Evolutionary conservation across 53 echinoderm and acorn worm genomes (phyloP), one percentile per base, ranked within the genome.

Genomic region (Henricia sp.): DNA sequence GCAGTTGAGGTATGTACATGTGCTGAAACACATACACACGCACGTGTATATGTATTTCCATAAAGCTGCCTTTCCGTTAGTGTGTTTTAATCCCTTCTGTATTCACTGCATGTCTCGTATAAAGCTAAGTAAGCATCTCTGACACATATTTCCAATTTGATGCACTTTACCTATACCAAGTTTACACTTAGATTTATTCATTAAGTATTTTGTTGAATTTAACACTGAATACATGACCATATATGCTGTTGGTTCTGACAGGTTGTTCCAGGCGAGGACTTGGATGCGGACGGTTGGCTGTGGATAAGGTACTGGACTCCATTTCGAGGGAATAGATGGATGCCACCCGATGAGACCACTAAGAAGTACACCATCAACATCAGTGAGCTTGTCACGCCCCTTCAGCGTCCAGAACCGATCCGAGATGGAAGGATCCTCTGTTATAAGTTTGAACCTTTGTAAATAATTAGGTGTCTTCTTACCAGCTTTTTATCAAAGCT

Each of bases 371-470:
- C 74, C 53, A 74, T 74, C 20, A 17, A 54, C 55, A 23, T 74
- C 74, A 54, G 34, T 54, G 55, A 74, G n/a, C 74, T 74, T 37
- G 74, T 74, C 17, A 25, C 74, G 20, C 53, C 34, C 37, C 74
- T 74, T 1, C 23, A 26, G 33, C 42, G n/a, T 37, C 74, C 74
- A 55, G 34, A 37, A n/a, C 74, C 54, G 25, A n/a, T 74, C 53
- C 29, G 9, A 52, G 74, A 74, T 52, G 74, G 74, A 52, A 52
- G 74, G 74, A 55, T n/a, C 53, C 53, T 74, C n/a, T 55, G 40
- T 74, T 74, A 74, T 37, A 50, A 19, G 30, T 74, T 74, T 38
- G 19, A 74, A 70, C 42, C 27, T 20, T 21, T 70, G 21, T 70
- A 44, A 46, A 43, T 25, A 44, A 43, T 40, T 70, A 68, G 6